Base-by-base conservation (phyloP, 2,888 invertebrate genomes). In the Macropis europaea region DNA sequence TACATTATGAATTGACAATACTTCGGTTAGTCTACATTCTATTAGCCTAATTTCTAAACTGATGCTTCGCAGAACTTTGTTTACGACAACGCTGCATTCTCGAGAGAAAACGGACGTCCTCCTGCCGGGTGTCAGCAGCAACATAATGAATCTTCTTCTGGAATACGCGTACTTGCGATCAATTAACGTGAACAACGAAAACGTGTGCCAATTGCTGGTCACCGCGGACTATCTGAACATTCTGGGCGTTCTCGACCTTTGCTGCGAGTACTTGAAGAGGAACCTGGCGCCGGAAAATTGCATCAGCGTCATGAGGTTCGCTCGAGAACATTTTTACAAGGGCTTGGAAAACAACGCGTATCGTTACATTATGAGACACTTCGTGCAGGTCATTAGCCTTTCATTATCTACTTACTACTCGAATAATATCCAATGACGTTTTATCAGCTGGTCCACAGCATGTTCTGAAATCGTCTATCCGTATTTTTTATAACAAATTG, bases 211-310 rank as follows among this genome's bases (percentile, higher is more conserved):
- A 83, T 91, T 98, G 11, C 92, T 97, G 38, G 94, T 95, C 82
- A 95, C 95, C 0, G 96, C 97, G 2, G 97, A 98, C 91, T 97
- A 97, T 88, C 93, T 98, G 59, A 95, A 95, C 82, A 95, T 97
- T 78, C 91, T 95, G 45, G 96, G 96, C 0, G 93, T 97, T 43
- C 92, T 97, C 53, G 93, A 95, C 76, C 92, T 95, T 17, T 97
- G 97, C 90, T 95, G 95, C 84, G 93, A 95, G 47, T 96, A 94
- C 85, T 92, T 98, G 13, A 92, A 93, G 59, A 90, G 90, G 40
- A 93, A 93, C 63, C 91, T 98, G 17, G 93, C 91, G 13, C 93
- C 95, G 0, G 93, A 93, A 79, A 97, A 97, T 88, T 96, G 96
- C 87, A 94, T 97, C 71, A 95, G 96, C 24, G 95, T 97, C 48